phyloP scores from a whole-genome alignment of 2,113 vertebrate genomes.

The Podocnemis expansa region DNA sequence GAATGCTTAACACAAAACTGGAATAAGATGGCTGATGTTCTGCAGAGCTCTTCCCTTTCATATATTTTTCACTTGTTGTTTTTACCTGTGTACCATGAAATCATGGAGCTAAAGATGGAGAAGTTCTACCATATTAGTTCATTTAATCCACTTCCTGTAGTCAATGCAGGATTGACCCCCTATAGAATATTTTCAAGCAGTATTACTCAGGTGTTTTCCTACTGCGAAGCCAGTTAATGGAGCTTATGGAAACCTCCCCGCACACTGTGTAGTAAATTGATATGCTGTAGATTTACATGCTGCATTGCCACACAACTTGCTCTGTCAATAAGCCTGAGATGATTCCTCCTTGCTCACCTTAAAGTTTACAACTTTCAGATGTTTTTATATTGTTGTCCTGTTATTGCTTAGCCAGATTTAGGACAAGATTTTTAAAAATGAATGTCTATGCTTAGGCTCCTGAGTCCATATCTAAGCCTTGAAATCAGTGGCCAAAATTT shows the following conservation, averaged over 20 bases:
- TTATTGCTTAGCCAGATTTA: neutral
- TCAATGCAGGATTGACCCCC: neutral
- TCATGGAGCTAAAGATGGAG: neutral
- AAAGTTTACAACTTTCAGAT: neutral
- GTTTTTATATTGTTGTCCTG: neutral
- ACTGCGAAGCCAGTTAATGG: neutral
- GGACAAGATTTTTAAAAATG: neutral
- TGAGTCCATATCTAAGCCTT: neutral
- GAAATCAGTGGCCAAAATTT: fast-evolving
- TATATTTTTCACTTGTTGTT: neutral
- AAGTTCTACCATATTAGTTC: neutral
- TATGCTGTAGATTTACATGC: neutral
- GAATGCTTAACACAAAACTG: neutral
- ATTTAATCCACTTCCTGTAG: neutral
- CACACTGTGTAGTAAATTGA: neutral
- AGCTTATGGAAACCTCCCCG: neutral
- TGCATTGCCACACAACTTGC: neutral
- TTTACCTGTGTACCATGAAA: neutral
- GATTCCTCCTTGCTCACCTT: neutral
- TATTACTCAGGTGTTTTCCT: neutral
- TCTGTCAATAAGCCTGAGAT: neutral
- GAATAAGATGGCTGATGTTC: neutral
- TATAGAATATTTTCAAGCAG: neutral
- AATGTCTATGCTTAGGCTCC: neutral
- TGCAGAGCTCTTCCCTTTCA: neutral